Percentiles rank a stretch among this genome's conserved stretches.
These are phyloP conservation scores for Chymomyza caudatula DNA, from an alignment of 2,888 invertebrate genomes.

Conservation along the genomic window DNA sequence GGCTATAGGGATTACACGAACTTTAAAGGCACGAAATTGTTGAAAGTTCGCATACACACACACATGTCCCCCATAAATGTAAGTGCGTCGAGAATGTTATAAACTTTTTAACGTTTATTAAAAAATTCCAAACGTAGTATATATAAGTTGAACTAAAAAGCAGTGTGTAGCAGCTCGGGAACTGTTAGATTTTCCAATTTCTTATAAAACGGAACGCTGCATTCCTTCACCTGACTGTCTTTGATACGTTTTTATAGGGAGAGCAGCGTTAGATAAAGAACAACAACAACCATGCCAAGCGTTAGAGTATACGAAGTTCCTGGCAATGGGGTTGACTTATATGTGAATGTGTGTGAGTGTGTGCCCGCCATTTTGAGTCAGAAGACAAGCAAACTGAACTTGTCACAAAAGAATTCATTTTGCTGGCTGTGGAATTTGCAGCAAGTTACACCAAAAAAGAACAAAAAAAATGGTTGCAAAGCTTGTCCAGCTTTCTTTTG, in stretches of 20 bases:
- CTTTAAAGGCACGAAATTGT: background rate
- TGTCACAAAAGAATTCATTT: conserved; percentile 73
- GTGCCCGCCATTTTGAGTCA: conserved; percentile 7
- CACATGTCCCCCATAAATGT: background rate
- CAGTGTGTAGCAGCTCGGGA: conserved; percentile 31
- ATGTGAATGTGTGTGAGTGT: background rate
- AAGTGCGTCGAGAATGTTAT: conserved; percentile 58
- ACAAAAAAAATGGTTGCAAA: background rate
- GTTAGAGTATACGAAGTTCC: conserved; percentile 43
- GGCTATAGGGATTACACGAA: background rate
- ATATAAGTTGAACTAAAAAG: conserved; percentile 64
- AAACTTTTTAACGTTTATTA: conserved; percentile 70
- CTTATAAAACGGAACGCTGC: conserved; percentile 61
- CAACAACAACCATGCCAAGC: background rate
- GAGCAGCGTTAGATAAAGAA: background rate
- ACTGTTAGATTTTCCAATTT: conserved; percentile 65
- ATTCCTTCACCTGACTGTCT: conserved; percentile 71
- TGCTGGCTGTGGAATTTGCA: conserved; percentile 63
- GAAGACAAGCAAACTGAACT: conserved; percentile 49
- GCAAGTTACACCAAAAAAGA: conserved; percentile 14
- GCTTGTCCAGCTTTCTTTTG: background rate
- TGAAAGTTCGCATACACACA: background rate
- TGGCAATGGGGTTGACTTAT: background rate
- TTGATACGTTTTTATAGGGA: conserved; percentile 46
- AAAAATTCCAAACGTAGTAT: conserved; percentile 49